phyloP scores from a whole-genome alignment of 2,113 vertebrate genomes.

The Synchiropus splendidus region DNA sequence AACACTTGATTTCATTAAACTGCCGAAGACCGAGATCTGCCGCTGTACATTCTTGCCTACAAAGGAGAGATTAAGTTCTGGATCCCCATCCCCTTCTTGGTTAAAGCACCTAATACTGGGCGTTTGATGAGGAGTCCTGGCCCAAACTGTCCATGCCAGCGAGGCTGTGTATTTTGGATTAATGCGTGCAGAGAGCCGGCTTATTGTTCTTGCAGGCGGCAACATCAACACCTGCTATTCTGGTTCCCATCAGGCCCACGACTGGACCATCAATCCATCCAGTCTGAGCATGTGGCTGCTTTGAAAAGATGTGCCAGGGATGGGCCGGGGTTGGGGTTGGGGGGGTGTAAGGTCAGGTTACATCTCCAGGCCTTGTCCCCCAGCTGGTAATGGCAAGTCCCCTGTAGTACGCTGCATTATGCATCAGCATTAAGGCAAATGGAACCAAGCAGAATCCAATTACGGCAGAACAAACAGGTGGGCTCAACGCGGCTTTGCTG shows the following conservation, averaged over 20 bases:
- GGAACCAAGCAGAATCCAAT: slow-evolving; percentile 66
- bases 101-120: slow-evolving; percentile 13
- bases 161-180: slow-evolving; percentile 78
- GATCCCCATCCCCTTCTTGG: slow-evolving; percentile 26
- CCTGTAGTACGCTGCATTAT: slow-evolving; percentile 56
- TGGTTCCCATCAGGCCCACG: slow-evolving; percentile 40
- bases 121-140: slow-evolving; percentile 46
- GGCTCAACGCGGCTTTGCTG: slow-evolving; percentile 54
- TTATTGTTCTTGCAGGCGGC: slow-evolving; percentile 60
- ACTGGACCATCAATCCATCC: slow-evolving; percentile 46
- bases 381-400: slow-evolving; percentile 47
- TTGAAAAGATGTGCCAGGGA: slow-evolving; percentile 45
- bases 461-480: slow-evolving; percentile 66
- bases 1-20: too few species aligned
- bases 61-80: slow-evolving; percentile 23
- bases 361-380: slow-evolving; percentile 44
- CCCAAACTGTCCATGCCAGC: slow-evolving; percentile 67
- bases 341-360: slow-evolving; percentile 37
- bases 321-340: neutral
- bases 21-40: slow-evolving; percentile 10
- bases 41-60: slow-evolving; percentile 15
- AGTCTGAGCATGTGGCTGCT: slow-evolving; percentile 34
- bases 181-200: slow-evolving; percentile 78
- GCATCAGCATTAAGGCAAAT: slow-evolving; percentile 65
- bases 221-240: slow-evolving; percentile 60